Conservation (phyloP, 2,113 vertebrate species). For the Hippocampus abdominalis region DNA sequence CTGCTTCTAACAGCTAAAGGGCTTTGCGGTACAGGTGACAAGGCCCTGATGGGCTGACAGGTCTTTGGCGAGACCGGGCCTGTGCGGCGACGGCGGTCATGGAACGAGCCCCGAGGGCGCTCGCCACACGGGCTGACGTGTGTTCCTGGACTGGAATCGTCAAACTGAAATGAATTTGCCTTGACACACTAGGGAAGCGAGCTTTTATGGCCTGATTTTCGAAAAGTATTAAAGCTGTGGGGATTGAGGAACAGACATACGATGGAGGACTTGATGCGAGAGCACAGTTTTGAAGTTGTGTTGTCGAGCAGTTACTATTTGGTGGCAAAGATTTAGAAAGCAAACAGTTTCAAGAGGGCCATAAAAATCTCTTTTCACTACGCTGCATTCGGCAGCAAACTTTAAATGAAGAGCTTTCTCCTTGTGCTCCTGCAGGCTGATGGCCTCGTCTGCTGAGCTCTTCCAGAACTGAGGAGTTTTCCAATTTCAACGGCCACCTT, state of each 20-base stretch:
- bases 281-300: too few species aligned
- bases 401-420: conserved; percentile 23
- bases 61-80: conserved; percentile 22
- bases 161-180: neutral
- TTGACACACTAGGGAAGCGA: conserved; percentile 4
- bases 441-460: conserved; percentile 22
- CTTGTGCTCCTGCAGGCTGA: conserved; percentile 47
- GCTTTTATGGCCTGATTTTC: neutral
- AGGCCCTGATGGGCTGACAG: conserved; percentile 22
- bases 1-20: conserved; percentile 9
- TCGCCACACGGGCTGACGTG: conserved; percentile 28
- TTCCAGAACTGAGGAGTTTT: conserved; percentile 31
- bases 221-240: neutral
- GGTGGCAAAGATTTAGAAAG: too few species aligned
- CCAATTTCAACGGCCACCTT: conserved; percentile 14
- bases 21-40: neutral
- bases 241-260: too few species aligned
- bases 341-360: neutral
- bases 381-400: conserved; percentile 10
- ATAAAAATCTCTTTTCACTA: neutral
- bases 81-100: neutral
- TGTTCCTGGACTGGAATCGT: conserved; percentile 2
- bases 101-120: conserved; percentile 14
- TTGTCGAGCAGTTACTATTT: too few species aligned
- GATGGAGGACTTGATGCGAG: too few species aligned